Evolutionary conservation across 2,888 invertebrate species (phyloP).

Genomic region (Xanthorhoe designata): DNA sequence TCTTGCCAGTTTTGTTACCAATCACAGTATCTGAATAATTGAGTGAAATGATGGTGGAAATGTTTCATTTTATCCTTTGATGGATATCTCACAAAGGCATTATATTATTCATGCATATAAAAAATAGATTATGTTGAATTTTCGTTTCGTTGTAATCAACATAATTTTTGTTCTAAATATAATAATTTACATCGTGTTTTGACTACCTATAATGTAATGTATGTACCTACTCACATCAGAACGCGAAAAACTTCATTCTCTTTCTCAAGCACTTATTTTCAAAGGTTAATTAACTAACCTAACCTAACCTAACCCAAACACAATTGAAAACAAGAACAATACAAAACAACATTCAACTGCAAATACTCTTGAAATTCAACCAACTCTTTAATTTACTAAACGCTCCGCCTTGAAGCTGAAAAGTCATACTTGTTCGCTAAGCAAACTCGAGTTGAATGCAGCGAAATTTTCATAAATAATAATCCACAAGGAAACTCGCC

Average conservation of each 20-base stretch:
- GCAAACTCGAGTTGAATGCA: conserved; percentile 34
- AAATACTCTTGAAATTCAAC: conserved; percentile 28
- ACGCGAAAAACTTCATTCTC: too few species aligned
- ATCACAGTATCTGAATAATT: conserved; percentile 31
- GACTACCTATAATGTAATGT: too few species aligned
- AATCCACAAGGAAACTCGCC: conserved; percentile 35
- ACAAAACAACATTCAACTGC: conserved; percentile 14
- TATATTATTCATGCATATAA: too few species aligned
- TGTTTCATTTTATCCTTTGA: neutral
- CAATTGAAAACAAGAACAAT: neutral
- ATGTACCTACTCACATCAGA: neutral
- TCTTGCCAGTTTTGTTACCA: conserved; percentile 40
- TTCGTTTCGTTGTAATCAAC: too few species aligned
- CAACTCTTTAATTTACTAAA: conserved; percentile 33
- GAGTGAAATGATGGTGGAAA: conserved; percentile 15
- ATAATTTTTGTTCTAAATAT: too few species aligned
- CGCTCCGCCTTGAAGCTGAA: conserved; percentile 30
- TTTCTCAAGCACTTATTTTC: too few species aligned
- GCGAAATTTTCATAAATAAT: conserved; percentile 34
- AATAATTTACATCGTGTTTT: too few species aligned
- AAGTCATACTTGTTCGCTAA: conserved; percentile 24
- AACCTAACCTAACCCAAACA: neutral
- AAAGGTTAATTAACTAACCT: too few species aligned
- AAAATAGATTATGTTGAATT: too few species aligned
- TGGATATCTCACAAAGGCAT: too few species aligned